phyloP scores from a whole-genome alignment of 2,888 invertebrate genomes.

The Nymphalis polychloros region DNA sequence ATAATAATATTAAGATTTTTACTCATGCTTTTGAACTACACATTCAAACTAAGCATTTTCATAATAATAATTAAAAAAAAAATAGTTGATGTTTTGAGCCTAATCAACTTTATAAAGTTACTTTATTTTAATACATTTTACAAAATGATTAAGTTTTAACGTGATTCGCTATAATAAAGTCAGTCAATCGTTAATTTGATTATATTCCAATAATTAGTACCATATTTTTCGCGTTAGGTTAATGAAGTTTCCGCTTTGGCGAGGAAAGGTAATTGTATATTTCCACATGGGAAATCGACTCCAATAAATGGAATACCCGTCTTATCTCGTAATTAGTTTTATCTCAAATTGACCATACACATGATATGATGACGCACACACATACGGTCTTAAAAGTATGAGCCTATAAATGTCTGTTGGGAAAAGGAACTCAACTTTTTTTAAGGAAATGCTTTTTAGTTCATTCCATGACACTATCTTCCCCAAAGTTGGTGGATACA shows the following conservation, averaged over 20 bases:
- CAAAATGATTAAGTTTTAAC: background rate
- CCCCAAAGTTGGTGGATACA: too few species aligned
- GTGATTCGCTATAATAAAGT: background rate
- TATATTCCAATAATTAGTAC: conserved; percentile 18
- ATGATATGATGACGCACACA: conserved; percentile 5
- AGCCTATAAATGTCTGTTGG: background rate
- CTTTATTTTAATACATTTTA: too few species aligned
- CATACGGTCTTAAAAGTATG: too few species aligned
- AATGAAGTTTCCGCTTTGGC: conserved; percentile 60
- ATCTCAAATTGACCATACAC: conserved; percentile 21
- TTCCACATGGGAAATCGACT: conserved; percentile 46
- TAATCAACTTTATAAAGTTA: too few species aligned
- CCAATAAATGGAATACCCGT: conserved; percentile 42
- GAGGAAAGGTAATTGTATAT: conserved; percentile 54
- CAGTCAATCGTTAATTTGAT: conserved; percentile 7
- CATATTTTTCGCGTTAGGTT: conserved; percentile 43
- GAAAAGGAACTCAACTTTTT: background rate
- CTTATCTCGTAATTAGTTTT: conserved; percentile 35
- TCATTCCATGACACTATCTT: too few species aligned
- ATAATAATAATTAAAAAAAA: too few species aligned
- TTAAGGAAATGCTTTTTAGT: background rate
- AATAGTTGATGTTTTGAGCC: too few species aligned
- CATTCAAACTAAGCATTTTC: too few species aligned
- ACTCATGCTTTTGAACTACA: too few species aligned
- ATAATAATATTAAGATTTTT: too few species aligned